These are phyloP conservation scores for Eristalinus sepulchralis DNA, from an alignment of 2,888 invertebrate genomes.

Conservation along the genomic window DNA sequence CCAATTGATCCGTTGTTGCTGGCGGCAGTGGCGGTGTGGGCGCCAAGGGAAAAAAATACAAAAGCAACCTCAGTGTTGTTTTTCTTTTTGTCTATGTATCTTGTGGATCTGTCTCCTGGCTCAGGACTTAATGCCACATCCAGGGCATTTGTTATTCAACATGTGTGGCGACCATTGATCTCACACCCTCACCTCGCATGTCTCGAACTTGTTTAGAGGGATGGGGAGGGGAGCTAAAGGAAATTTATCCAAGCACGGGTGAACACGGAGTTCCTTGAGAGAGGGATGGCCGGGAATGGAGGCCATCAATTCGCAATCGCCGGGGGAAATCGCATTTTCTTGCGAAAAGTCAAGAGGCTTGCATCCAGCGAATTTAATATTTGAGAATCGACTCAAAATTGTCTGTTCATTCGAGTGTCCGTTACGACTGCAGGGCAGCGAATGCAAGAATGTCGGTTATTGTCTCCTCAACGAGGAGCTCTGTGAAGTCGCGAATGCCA, in stretches of 20 bases:
- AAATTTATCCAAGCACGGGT: constrained; percentile 58
- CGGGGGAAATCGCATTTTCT: constrained; percentile 18
- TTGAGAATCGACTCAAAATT: constrained; percentile 68
- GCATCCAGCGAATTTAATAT: constrained; percentile 64
- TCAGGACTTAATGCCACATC: constrained; percentile 53
- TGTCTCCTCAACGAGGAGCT: constrained; percentile 47
- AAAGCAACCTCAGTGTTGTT: constrained; percentile 18
- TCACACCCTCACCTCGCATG: constrained; percentile 19
- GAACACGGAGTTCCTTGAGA: background rate
- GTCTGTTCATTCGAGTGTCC: constrained; percentile 45
- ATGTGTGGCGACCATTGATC: constrained; percentile 38
- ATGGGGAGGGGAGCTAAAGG: constrained; percentile 46
- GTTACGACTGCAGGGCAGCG: constrained; percentile 28
- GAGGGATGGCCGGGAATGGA: background rate
- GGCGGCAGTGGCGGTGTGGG: constrained; percentile 6
- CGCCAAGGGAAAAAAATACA: constrained; percentile 1
- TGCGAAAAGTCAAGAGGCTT: constrained; percentile 51
- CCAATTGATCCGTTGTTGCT: constrained; percentile 64
- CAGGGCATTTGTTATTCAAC: constrained; percentile 59
- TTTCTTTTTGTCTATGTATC: constrained; percentile 14
- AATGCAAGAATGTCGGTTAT: constrained; percentile 65
- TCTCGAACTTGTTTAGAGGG: constrained; percentile 31
- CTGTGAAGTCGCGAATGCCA: background rate
- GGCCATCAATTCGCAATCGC: constrained; percentile 57
- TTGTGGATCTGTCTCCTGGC: constrained; percentile 27